Evolutionary conservation across 2,797 vertebrate species (phyloP), one percentile per base, ranked within the genome.

Genomic region (Sebastes miniatus): DNA sequence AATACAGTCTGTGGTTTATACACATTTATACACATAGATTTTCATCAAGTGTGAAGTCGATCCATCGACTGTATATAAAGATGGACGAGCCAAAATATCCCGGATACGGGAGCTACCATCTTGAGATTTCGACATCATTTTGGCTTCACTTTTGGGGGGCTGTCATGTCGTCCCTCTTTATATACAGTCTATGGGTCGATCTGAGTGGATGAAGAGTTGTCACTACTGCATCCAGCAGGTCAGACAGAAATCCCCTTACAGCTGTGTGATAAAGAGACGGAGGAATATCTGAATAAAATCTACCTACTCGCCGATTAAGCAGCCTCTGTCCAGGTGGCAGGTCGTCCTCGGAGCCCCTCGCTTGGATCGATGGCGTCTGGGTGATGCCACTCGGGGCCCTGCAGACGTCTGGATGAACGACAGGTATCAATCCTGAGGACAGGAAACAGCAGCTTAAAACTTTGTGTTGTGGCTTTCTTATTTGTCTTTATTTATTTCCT

Each of bases 361-460:
- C n/a, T 4, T 2, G 47, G 74, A 70, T 82, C 59, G 20, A 80
- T 83, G 73, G 8, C 20, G 47, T 31, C 20, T 47, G 52, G 36
- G 68, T 36, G 73, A 43, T 69, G 56, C 62, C 74, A 63, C 52
- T 72, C 76, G 3, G 58, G 27, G 24, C 24, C 20, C 36, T 39
- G 72, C 32, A 5, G 54, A 32, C n/a, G 0, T 31, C 0, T 8
- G 11, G 8, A 22, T 57, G 68, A 75, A 13, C 2, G 20, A 39
- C 75, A 57, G 64, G 9, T 14, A 78, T 72, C 14, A 25, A 87
- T 73, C 18, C n/a, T 6, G 47, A 32, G 66, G 25, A 56, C 5
- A 65, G 54, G 34, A 69, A 25, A 27, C 24, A 39, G 71, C 14
- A n/a, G 31, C 47, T 52, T 54, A 43, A 69, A 67, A 25, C 36